phyloP scores from a whole-genome alignment of 1,140 invertebrate genomes.

The Cherax destructor region DNA sequence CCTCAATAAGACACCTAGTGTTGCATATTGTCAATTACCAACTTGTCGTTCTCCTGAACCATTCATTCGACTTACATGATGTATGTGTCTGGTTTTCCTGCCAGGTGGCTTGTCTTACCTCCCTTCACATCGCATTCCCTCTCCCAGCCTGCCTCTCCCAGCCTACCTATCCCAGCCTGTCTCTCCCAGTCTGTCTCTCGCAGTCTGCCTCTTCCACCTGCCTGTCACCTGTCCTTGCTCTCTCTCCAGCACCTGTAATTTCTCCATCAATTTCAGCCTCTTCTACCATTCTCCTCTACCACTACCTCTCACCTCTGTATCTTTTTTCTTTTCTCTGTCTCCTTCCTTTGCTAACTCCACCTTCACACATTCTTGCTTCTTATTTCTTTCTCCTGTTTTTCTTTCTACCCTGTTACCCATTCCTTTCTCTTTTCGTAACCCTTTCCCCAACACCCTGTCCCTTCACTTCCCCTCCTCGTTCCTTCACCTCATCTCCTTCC shows the following conservation, averaged over 20 bases:
- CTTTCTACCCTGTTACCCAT: not conserved
- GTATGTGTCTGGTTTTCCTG: not conserved
- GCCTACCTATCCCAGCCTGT: not conserved
- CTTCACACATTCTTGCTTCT: not conserved
- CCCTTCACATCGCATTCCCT: not conserved
- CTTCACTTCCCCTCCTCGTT: not conserved
- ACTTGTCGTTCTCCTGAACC: not conserved
- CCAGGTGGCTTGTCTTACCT: not conserved
- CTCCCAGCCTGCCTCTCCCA: constrained; percentile 11
- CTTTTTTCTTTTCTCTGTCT: not conserved
- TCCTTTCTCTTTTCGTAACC: not conserved
- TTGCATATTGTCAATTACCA: no score
- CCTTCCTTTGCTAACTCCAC: not conserved
- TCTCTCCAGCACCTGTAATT: not conserved
- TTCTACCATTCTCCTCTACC: not conserved
- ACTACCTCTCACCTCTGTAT: not conserved
- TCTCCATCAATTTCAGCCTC: not conserved
- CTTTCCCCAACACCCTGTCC: not conserved
- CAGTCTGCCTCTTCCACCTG: not conserved
- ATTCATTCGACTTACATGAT: not conserved
- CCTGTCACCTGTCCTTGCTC: not conserved
- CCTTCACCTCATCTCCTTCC: not conserved
- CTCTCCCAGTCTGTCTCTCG: not conserved
- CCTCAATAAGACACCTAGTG: no score
- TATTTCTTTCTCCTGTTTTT: no score